Base-by-base conservation (phyloP, 2,888 invertebrate species). In the Pseudococcus longispinus region DNA sequence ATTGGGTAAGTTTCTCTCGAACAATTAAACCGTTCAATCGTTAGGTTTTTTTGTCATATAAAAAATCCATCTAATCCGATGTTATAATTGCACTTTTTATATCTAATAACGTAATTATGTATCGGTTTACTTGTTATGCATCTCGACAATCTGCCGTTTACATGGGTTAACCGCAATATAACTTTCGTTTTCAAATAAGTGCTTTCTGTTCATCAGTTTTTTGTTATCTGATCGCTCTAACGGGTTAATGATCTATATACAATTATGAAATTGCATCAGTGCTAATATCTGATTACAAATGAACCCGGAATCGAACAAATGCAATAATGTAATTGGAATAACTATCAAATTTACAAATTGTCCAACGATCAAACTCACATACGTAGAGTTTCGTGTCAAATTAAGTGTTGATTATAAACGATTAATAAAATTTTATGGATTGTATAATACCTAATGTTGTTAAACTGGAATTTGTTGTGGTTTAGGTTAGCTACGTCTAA, bases 161-260 rank as follows among this genome's bases (percentile, higher is more conserved):
- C 70, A 5, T 18, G 8, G 60, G 29, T 60, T 84, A 55, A 84
- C 84, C 84, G 51, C 84, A 84, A 60, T 18, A 4, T n/a, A 60
- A 84, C 84, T 84, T 84, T 84, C 84, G 55, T 84, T 84, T 84
- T 84, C 60, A 42, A 74, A 42, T 23, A 42, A 80, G 20, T 80
- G 77, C 77, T 80, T 42, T 80, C 42, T 9, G 77, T 80, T 80
- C 42, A 20, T 42, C 77, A 80, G 13, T 23, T 80, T 80, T 42
- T 70, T 70, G 70, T 32, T 70, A 42, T 29, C 20, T 29, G 77
- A 80, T 80, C 77, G 20, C 18, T 11, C 5, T 42, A 42, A 80
- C 32, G 60, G 32, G 18, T 37, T 84, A 51, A 84, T 60, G 55
- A 84, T 84, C 55, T 20, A 20, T 51, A 84, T n/a, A 84, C n/a